These are phyloP conservation scores for Phenganax subtilis DNA, from an alignment of 92 coral and sea anemone genomes.

Conservation along the genomic window DNA sequence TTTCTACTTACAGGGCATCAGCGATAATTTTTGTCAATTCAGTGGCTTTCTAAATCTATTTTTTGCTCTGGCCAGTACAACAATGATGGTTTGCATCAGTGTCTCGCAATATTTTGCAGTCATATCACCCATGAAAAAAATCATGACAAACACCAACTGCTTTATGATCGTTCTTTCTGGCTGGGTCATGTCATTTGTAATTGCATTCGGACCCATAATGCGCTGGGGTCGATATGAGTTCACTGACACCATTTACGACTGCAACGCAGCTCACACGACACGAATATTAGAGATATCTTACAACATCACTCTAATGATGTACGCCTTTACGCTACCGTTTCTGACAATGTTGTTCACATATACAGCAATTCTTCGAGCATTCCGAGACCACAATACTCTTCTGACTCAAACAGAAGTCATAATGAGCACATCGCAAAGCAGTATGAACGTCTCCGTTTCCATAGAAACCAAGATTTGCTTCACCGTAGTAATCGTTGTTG, in stretches of 20 bases:
- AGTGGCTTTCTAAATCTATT: conserved; percentile 68
- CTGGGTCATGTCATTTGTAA: conserved; percentile 69
- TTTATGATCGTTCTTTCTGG: conserved; percentile 78
- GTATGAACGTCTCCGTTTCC: conserved; percentile 61
- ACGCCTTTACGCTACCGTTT: conserved; percentile 69
- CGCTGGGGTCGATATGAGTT: conserved; percentile 98
- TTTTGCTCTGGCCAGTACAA: conserved; percentile 61
- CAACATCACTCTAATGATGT: conserved; percentile 67
- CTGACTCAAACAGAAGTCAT: conserved; percentile 57
- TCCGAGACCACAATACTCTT: conserved; percentile 58
- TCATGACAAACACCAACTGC: conserved; percentile 81
- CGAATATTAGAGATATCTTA: conserved; percentile 66
- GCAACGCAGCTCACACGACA: conserved; percentile 72
- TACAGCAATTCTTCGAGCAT: conserved; percentile 58
- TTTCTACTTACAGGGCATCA: conserved; percentile 34
- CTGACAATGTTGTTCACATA: conserved; percentile 64
- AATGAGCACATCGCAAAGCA: conserved; percentile 55
- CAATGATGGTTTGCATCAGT: conserved; percentile 64
- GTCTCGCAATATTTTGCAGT: conserved; percentile 77
- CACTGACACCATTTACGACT: conserved; percentile 82
- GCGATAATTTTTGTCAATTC: conserved; percentile 58
- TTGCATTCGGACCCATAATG: conserved; percentile 82
- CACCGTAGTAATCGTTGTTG: conserved; percentile 60
- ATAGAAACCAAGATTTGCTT: conserved; percentile 61
- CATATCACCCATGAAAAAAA: conserved; percentile 60